phyloP scores from a whole-genome alignment of 2,113 vertebrate genomes.

The Phasianus colchicus region DNA sequence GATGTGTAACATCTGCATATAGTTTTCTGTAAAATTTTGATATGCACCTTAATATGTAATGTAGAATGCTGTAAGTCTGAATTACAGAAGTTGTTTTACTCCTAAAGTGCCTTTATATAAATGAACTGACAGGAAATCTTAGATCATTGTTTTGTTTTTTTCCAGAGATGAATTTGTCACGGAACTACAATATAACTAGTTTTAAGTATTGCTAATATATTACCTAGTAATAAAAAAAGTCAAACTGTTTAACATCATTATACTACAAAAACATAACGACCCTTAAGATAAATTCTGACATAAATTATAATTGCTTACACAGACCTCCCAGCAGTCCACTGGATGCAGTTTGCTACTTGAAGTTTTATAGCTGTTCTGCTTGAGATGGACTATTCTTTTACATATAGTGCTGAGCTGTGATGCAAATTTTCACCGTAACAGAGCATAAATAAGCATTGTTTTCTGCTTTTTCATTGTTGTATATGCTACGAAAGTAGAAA shows the following conservation, averaged over 20 bases:
- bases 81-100: neutral
- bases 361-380: neutral
- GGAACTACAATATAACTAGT: neutral
- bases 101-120: neutral
- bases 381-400: neutral
- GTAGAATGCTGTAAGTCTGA: neutral
- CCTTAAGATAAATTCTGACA: neutral
- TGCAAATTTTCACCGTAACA: neutral
- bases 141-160: neutral
- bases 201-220: conserved; percentile 31
- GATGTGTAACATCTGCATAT: neutral
- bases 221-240: neutral
- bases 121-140: neutral
- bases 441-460: neutral
- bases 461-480: neutral
- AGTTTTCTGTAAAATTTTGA: neutral
- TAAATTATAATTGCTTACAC: conserved; percentile 40
- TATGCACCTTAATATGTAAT: neutral
- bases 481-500: neutral
- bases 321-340: conserved; percentile 6
- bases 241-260: neutral
- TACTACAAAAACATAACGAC: neutral
- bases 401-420: neutral
- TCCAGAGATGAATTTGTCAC: neutral
- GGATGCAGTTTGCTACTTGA: conserved; percentile 6